A percentile compares a stretch with the other conserved stretches of the same genome.
Conservation (phyloP, 2,113 vertebrate genomes). For the Percina caprodes region DNA sequence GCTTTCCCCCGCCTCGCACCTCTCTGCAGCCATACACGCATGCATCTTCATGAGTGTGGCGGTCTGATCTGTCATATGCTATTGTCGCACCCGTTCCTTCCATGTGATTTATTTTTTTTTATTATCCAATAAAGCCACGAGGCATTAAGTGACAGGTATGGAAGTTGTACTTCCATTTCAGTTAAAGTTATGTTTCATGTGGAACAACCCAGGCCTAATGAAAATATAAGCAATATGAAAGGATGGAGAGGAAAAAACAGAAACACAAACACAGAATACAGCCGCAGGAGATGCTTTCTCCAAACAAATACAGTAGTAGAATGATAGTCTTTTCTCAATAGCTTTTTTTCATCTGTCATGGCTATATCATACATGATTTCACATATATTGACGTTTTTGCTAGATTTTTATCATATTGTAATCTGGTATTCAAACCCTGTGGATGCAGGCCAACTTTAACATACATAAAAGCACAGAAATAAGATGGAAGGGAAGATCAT, state of each 20-base stretch:
- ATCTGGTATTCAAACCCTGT: background rate
- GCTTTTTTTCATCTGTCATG: conserved; percentile 19
- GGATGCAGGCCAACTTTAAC: background rate
- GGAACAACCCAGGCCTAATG: conserved; percentile 17
- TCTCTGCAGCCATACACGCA: conserved; percentile 15
- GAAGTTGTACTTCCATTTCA: conserved; percentile 25
- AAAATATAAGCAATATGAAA: conserved; percentile 20
- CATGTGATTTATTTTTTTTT: conserved; percentile 17
- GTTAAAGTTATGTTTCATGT: conserved; percentile 32
- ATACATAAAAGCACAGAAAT: background rate
- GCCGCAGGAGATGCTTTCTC: background rate
- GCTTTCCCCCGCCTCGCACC: conserved; percentile 21
- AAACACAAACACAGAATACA: conserved; percentile 5
- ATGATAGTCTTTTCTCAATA: conserved; percentile 14
- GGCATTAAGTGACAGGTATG: conserved; percentile 50
- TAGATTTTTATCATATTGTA: background rate
- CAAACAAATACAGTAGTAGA: conserved; percentile 6
- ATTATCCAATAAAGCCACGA: conserved; percentile 43
- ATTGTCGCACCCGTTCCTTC: conserved; percentile 30
- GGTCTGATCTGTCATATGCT: conserved; percentile 44
- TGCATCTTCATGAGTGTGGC: conserved; percentile 46
- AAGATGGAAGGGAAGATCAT: background rate
- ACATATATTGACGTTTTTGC: background rate
- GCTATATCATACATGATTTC: background rate
- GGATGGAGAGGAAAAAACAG: conserved; percentile 26